phyloP scores from a whole-genome alignment of 2,888 invertebrate genomes.

The Anaspis maculata region DNA sequence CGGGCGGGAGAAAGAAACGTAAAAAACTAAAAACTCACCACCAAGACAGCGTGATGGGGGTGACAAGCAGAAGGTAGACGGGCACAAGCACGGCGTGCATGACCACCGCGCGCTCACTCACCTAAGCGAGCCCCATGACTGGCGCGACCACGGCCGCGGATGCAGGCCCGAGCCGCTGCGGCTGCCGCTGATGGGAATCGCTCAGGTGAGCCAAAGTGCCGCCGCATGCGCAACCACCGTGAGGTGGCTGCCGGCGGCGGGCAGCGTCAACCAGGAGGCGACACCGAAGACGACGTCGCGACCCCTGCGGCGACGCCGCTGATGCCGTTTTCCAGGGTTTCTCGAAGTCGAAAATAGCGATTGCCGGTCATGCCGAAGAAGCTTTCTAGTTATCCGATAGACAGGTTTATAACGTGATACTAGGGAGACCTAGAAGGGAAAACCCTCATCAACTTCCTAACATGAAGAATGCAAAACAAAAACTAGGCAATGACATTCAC shows the following conservation, averaged over 20 bases:
- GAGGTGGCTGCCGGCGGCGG: not conserved
- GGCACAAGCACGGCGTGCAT: conserved; percentile 63
- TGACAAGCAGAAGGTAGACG: conserved; percentile 76
- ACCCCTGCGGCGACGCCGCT: not conserved
- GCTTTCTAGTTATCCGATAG: too few relatives aligned
- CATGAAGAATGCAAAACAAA: too few relatives aligned
- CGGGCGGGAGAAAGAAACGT: conserved; percentile 1
- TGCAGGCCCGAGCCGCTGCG: conserved; percentile 7
- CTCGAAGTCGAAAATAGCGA: too few relatives aligned
- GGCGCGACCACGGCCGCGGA: conserved; percentile 23
- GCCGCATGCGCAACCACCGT: conserved; percentile 16
- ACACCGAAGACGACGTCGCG: not conserved
- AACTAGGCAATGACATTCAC: too few relatives aligned
- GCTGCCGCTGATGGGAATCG: conserved; percentile 1
- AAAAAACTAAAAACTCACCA: conserved; percentile 58
- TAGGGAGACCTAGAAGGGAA: too few relatives aligned
- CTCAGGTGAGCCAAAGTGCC: conserved; percentile 17
- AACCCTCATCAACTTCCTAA: too few relatives aligned
- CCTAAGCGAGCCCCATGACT: conserved; percentile 40
- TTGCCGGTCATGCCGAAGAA: too few relatives aligned
- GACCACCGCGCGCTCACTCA: conserved; percentile 40
- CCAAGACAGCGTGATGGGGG: conserved; percentile 81
- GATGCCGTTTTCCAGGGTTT: too few relatives aligned
- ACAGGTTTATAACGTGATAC: too few relatives aligned
- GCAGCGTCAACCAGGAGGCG: not conserved